Evolutionary conservation across 2,888 invertebrate species (phyloP), one percentile per base, ranked within the genome.

Genomic region (Charanyca ferruginea): DNA sequence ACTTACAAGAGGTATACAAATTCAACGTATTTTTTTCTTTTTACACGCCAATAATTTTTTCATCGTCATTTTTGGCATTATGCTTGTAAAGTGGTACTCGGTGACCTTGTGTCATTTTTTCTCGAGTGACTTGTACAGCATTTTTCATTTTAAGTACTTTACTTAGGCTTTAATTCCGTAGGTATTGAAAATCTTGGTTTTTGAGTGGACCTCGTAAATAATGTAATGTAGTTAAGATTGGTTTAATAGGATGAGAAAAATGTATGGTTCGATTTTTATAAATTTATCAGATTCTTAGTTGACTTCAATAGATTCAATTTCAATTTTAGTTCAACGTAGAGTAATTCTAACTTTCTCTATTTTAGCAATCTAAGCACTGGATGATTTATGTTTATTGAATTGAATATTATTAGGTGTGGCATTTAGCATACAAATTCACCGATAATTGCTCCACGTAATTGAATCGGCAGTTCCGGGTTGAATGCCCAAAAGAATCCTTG

Each of bases 101-200:
- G 66, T 78, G 23, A 64, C 82, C 82, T 82, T 79, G 82, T 52
- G 44, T 69, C 49, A 62, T 62, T 62, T 76, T 53, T 13, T 59
- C 16, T 64, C 54, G 35, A 35, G 32, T 32, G 7, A 65, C 23
- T 59, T 54, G 65, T 57, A 61, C 60, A 73, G 55, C 61, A 71
- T 71, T 63, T 63, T 68, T 71, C 47, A 73, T 66, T 48, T 53
- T 66, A 61, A 52, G 44, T 64, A 35, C n/a, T 52, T 62, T 42
- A 35, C 22, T 20, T 22, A 4, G 22, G 18, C 9, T 48, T 75
- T 32, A 42, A 42, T 45, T 57, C 16, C 4, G 38, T 16, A 28
- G 22, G 8, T 25, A 47, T 22, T 41, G 1, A 65, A 53, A 48
- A 9, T 28, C 0, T 47, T 38, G 5, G 7, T 25, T 69, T 22